A percentile compares a stretch with the other conserved stretches of the same genome.
Evolutionary conservation across 2,888 invertebrate genomes (phyloP).

Genomic region (Archips xylosteana): DNA sequence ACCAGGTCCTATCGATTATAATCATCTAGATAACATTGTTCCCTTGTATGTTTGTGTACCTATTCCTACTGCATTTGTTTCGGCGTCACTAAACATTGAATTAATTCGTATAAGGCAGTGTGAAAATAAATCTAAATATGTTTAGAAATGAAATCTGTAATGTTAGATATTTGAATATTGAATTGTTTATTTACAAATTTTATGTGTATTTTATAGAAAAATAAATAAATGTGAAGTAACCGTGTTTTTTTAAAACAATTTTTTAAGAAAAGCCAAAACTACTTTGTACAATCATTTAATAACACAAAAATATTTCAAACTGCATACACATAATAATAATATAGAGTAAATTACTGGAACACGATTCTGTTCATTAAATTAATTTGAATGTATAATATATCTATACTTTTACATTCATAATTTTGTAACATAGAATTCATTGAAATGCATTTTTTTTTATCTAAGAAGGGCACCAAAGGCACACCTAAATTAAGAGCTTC

Average conservation of each 20-base stretch:
- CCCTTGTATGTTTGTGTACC: constrained; percentile 7
- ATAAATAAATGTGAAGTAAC: constrained; percentile 69
- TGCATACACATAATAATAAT: constrained; percentile 22
- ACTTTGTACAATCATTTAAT: constrained; percentile 41
- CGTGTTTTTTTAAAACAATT: constrained; percentile 49
- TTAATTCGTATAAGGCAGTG: constrained; percentile 48
- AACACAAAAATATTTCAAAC: constrained; percentile 36
- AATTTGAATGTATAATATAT: neutral
- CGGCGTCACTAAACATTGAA: constrained; percentile 26
- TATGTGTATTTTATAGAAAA: constrained; percentile 86
- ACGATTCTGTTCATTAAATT: neutral
- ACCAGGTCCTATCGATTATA: constrained; percentile 3
- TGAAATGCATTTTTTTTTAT: neutral
- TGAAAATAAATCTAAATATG: constrained; percentile 60
- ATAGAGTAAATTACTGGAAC: constrained; percentile 24
- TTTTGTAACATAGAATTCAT: constrained; percentile 10
- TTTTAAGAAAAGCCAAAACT: constrained; percentile 13
- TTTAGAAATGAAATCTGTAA: constrained; percentile 75
- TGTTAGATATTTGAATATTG: constrained; percentile 80
- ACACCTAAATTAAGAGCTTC: neutral
- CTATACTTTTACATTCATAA: neutral
- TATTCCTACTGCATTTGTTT: constrained; percentile 30
- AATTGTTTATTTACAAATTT: constrained; percentile 85
- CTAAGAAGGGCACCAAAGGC: constrained; percentile 2
- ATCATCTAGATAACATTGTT: constrained; percentile 17